Evolutionary conservation across 2,113 vertebrate species (phyloP).

Genomic region (Tragelaphus buxtoni): DNA sequence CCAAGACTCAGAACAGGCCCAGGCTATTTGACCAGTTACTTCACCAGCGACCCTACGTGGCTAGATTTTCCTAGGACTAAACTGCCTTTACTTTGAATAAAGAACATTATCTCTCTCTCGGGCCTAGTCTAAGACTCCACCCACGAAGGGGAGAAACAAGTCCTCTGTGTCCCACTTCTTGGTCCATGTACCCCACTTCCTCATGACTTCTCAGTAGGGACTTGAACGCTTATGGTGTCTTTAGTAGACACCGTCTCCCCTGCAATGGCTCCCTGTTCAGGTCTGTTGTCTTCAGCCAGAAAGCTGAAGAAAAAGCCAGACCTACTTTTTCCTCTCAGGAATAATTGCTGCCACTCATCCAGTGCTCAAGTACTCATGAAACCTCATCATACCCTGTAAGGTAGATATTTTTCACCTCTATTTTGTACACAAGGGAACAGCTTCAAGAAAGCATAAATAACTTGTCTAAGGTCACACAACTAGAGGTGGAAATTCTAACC

Average conservation of each 20-base stretch:
- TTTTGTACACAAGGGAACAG: background rate
- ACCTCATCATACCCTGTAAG: background rate
- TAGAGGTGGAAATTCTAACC: background rate
- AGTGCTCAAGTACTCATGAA: background rate
- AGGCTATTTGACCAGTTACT: background rate
- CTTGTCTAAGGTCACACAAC: background rate
- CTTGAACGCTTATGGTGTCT: accelerated
- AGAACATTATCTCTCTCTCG: background rate
- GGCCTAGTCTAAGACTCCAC: background rate
- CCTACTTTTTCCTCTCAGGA: background rate
- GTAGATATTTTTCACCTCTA: background rate
- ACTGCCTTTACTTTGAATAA: background rate
- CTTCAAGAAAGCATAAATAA: background rate
- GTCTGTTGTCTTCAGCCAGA: background rate
- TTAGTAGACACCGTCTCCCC: background rate
- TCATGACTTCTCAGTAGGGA: background rate
- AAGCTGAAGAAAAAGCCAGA: background rate
- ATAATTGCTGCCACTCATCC: background rate
- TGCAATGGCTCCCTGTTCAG: background rate
- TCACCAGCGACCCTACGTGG: background rate
- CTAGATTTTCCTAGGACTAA: background rate
- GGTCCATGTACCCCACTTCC: background rate
- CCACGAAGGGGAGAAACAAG: background rate
- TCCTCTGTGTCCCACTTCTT: background rate
- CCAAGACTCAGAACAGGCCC: background rate